Evolutionary conservation across 2,888 invertebrate genomes (phyloP).

Genomic region (Creontiades dilutus): DNA sequence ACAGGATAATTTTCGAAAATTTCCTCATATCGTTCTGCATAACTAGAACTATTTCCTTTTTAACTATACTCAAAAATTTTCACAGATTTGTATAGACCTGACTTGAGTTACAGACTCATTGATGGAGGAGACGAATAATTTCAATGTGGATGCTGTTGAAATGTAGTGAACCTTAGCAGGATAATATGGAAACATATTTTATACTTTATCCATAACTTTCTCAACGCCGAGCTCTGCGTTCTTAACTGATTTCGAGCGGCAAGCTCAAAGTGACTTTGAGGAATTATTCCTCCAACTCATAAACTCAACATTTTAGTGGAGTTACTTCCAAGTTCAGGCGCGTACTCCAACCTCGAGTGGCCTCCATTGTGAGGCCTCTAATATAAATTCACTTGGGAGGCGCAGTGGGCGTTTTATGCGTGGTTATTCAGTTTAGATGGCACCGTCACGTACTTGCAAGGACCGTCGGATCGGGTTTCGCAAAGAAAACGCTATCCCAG

Average conservation of each 20-base stretch:
- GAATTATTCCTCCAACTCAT: background rate
- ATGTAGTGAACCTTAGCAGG: no score
- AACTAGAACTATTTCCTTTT: no score
- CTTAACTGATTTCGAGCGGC: background rate
- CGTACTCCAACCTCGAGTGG: background rate
- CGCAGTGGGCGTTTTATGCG: constrained; percentile 24
- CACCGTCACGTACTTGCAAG: constrained; percentile 19
- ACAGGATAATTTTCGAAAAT: no score
- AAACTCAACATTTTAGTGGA: constrained; percentile 13
- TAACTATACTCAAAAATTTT: no score
- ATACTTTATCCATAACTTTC: no score
- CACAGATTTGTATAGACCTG: no score
- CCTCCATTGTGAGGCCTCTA: constrained; percentile 19
- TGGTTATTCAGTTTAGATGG: constrained; percentile 21
- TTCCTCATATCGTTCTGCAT: no score
- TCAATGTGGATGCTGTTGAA: no score
- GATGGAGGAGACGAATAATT: no score
- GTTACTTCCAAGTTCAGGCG: background rate
- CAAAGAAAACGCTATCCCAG: background rate
- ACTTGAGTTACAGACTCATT: no score
- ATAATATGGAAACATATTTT: no score
- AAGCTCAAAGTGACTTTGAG: background rate
- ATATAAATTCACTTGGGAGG: constrained; percentile 12
- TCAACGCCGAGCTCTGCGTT: no score
- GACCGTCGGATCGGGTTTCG: constrained; percentile 26